Percentiles rank a stretch among this genome's conserved stretches.
phyloP scores from a whole-genome alignment of 2,888 invertebrate species.

The Tachina fera region DNA sequence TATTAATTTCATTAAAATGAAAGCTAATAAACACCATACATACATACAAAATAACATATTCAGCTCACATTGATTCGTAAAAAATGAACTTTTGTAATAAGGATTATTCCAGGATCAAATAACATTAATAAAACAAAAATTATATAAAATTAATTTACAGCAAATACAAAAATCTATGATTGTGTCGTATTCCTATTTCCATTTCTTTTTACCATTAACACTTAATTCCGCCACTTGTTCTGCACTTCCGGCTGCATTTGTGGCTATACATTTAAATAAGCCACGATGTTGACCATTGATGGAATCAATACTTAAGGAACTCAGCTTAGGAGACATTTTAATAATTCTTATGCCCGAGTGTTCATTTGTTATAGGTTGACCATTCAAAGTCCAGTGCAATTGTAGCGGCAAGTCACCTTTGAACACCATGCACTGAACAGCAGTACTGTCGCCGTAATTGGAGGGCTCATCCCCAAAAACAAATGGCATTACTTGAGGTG shows the following conservation, averaged over 20 bases:
- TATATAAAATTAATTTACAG: neutral
- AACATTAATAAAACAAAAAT: conserved; percentile 30
- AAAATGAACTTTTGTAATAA: neutral
- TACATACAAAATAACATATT: neutral
- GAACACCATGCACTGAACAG: conserved; percentile 89
- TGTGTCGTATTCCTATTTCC: neutral
- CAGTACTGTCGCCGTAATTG: conserved; percentile 90
- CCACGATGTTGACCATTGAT: conserved; percentile 90
- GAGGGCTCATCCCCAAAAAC: conserved; percentile 90
- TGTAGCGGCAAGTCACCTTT: conserved; percentile 91
- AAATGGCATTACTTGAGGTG: conserved; percentile 91
- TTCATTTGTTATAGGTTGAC: conserved; percentile 84
- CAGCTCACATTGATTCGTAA: neutral
- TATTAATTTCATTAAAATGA: too few relatives aligned
- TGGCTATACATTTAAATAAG: conserved; percentile 88
- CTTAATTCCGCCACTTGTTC: conserved; percentile 87
- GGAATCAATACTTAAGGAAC: conserved; percentile 89
- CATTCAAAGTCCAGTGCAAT: conserved; percentile 90
- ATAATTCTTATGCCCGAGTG: conserved; percentile 85
- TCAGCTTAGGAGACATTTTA: conserved; percentile 86
- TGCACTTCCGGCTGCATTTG: conserved; percentile 87
- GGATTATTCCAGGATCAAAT: conserved; percentile 13
- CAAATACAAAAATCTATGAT: neutral
- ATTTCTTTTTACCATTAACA: conserved; percentile 86
- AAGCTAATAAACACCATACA: too few relatives aligned